phyloP scores from a whole-genome alignment of 2,888 invertebrate species.

The Schrankia costaestrigalis region DNA sequence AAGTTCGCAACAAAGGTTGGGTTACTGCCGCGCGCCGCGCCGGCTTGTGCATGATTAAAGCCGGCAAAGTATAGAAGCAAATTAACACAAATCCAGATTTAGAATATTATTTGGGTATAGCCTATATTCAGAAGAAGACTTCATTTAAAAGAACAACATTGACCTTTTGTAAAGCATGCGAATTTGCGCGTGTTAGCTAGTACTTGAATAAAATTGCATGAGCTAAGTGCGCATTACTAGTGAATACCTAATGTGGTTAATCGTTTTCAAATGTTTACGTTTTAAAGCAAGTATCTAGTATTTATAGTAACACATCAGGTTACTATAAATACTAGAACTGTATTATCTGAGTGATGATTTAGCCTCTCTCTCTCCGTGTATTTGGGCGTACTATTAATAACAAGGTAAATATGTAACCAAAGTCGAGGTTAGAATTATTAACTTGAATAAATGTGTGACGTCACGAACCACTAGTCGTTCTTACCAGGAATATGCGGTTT shows the following conservation, averaged over 20 bases:
- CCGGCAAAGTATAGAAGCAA: no score
- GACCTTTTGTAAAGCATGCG: no score
- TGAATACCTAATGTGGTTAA: background rate
- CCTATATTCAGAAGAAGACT: no score
- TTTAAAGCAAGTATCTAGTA: conserved; percentile 1
- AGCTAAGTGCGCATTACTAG: background rate
- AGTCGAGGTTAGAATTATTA: conserved; percentile 63
- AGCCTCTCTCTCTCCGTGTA: conserved; percentile 43
- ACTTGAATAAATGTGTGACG: conserved; percentile 45
- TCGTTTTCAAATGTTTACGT: conserved; percentile 1
- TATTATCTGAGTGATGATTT: conserved; percentile 36
- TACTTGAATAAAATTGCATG: no score
- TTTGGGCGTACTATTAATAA: conserved; percentile 58
- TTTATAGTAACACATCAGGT: no score
- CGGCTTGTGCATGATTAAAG: no score
- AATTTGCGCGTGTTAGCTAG: no score
- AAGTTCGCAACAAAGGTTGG: no score
- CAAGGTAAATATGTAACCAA: conserved; percentile 61
- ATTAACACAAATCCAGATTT: no score
- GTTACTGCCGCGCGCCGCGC: no score
- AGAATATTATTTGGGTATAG: no score
- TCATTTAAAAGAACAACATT: no score
- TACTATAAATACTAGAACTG: conserved; percentile 8
- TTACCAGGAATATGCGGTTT: conserved; percentile 19
- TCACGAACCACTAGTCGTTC: conserved; percentile 14